Percentiles rank a stretch among this genome's conserved stretches.
phyloP scores from a whole-genome alignment of 1,140 invertebrate species.

The Pseudomyrmex pallidus region DNA sequence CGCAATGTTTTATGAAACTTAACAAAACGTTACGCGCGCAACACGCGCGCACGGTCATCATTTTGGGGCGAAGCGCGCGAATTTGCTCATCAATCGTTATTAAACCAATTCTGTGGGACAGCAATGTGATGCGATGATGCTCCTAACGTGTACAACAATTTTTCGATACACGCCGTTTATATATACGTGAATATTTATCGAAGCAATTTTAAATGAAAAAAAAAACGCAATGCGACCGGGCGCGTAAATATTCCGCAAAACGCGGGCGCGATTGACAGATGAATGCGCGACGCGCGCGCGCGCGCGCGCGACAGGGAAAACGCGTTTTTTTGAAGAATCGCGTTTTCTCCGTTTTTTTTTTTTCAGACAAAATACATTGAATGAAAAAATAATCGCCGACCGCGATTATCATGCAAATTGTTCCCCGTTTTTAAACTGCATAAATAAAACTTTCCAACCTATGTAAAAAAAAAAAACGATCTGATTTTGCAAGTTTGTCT shows the following conservation, averaged over 20 bases:
- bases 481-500: not conserved
- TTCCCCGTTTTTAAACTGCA: not conserved
- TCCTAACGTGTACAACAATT: constrained; percentile 17
- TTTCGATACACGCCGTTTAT: not conserved
- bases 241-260: constrained; percentile 20
- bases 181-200: constrained; percentile 4
- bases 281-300: not conserved
- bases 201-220: constrained; percentile 10
- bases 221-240: not conserved
- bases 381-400: too few relatives aligned
- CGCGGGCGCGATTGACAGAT: not conserved
- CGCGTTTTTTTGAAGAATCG: too few relatives aligned
- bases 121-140: not conserved
- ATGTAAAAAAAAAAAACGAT: not conserved
- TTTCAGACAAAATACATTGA: not conserved
- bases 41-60: constrained; percentile 19
- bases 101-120: constrained; percentile 31
- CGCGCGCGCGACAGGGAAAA: not conserved
- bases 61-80: not conserved
- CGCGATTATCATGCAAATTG: not conserved
- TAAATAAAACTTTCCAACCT: not conserved
- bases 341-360: not conserved
- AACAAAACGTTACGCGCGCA: not conserved
- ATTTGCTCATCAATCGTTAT: constrained; percentile 20
- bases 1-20: not conserved